Evolutionary conservation across 2,113 vertebrate genomes (phyloP).

Genomic region (Pedetes capensis): DNA sequence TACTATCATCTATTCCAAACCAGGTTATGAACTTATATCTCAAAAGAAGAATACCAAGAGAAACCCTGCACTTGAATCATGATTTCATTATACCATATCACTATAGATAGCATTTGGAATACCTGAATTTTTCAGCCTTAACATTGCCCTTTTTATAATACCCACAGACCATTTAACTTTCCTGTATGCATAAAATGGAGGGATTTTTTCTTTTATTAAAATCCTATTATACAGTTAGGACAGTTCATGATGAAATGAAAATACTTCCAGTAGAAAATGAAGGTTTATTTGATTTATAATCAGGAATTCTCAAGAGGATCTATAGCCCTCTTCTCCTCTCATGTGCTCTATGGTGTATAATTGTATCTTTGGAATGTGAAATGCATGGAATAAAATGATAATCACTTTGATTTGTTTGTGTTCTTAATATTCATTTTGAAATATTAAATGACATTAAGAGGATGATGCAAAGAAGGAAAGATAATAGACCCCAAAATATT

Average conservation of each 20-base stretch:
- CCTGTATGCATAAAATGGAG: not conserved
- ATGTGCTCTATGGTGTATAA: not conserved
- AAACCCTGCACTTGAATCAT: not conserved
- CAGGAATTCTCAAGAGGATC: not conserved
- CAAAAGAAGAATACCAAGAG: not conserved
- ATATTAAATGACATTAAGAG: not conserved
- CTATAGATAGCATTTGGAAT: not conserved
- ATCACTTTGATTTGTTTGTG: constrained; percentile 48
- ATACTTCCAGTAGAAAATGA: constrained; percentile 16
- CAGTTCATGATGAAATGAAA: constrained; percentile 10
- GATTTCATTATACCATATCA: not conserved
- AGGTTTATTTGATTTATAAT: constrained; percentile 38
- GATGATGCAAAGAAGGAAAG: not conserved
- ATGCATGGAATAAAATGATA: constrained; percentile 33
- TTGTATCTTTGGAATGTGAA: constrained; percentile 15
- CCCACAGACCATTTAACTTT: not conserved
- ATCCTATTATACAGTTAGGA: not conserved
- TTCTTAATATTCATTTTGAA: constrained; percentile 49
- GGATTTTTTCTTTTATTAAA: not conserved
- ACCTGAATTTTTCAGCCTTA: not conserved
- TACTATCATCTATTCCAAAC: not conserved
- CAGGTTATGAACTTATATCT: not conserved
- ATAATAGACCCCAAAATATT: not conserved
- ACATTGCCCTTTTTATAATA: not conserved
- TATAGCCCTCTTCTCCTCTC: not conserved